These are phyloP conservation scores for Drosophila sucinea DNA, from an alignment of 1,140 invertebrate genomes.

Conservation along the genomic window DNA sequence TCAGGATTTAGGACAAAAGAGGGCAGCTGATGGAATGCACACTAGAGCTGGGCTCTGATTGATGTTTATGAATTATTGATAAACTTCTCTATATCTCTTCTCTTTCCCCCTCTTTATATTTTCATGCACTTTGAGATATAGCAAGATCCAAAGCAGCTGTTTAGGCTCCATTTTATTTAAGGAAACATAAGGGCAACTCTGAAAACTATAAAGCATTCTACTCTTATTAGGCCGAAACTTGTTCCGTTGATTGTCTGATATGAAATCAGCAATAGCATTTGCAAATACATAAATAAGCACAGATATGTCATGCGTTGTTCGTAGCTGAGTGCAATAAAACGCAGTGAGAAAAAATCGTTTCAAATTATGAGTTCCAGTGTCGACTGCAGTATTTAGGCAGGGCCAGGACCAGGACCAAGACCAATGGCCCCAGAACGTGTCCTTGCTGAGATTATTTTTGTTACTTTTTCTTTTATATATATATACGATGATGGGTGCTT, in stretches of 20 bases:
- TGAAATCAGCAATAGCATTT: too few relatives aligned
- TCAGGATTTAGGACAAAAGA: constrained; percentile 9
- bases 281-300: neutral
- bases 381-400: neutral
- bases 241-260: too few relatives aligned
- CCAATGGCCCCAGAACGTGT: constrained; percentile 3
- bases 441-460: constrained; percentile 9
- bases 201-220: too few relatives aligned
- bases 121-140: neutral
- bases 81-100: constrained; percentile 27
- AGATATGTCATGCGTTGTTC: neutral
- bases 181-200: too few relatives aligned
- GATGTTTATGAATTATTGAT: constrained; percentile 76
- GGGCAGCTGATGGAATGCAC: constrained; percentile 50
- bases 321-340: constrained; percentile 12
- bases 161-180: neutral
- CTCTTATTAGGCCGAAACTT: too few relatives aligned
- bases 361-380: constrained; percentile 11
- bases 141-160: neutral
- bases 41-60: constrained; percentile 48
- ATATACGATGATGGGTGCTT: neutral
- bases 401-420: neutral
- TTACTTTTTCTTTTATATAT: neutral
- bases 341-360: constrained; percentile 20
- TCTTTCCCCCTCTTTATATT: neutral